Conservation (phyloP, 1,140 invertebrate species). For the Galleria mellonella region DNA sequence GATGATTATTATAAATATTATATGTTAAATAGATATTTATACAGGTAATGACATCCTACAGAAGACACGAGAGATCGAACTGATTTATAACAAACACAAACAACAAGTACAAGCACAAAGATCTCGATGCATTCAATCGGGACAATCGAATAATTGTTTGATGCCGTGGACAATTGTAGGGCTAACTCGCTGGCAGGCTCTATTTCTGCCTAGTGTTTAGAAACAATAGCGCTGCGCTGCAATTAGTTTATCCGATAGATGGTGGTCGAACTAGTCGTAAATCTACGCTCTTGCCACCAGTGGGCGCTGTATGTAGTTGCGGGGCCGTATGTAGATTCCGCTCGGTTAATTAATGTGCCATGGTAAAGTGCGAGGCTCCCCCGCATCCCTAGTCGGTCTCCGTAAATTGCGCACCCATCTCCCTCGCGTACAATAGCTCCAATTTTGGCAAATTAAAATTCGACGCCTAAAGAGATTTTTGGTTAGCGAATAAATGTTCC, state of each 20-base stretch:
- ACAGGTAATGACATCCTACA: background rate
- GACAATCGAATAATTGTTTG: slow-evolving; percentile 43
- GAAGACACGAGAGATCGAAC: background rate
- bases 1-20: too few relatives aligned
- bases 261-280: slow-evolving; percentile 66
- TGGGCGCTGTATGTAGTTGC: slow-evolving; percentile 47
- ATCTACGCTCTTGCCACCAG: slow-evolving; percentile 60
- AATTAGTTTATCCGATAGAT: slow-evolving; percentile 70
- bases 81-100: background rate
- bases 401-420: slow-evolving; percentile 64
- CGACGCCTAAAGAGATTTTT: slow-evolving; percentile 30
- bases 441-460: slow-evolving; percentile 60
- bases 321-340: slow-evolving; percentile 64
- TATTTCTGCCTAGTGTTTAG: slow-evolving; percentile 54
- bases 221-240: slow-evolving; percentile 65
- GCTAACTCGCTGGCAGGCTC: slow-evolving; percentile 23
- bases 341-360: slow-evolving; percentile 67
- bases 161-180: slow-evolving; percentile 32
- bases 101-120: slow-evolving; percentile 16
- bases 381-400: slow-evolving; percentile 34
- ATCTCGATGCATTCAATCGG: slow-evolving; percentile 18
- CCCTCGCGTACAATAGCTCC: slow-evolving; percentile 49
- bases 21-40: too few relatives aligned
- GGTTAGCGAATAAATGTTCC: slow-evolving; percentile 13
- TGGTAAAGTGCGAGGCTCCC: slow-evolving; percentile 52